Evolutionary conservation across 1,140 invertebrate genomes (phyloP).

Genomic region (Lordiphosa mommai): DNA sequence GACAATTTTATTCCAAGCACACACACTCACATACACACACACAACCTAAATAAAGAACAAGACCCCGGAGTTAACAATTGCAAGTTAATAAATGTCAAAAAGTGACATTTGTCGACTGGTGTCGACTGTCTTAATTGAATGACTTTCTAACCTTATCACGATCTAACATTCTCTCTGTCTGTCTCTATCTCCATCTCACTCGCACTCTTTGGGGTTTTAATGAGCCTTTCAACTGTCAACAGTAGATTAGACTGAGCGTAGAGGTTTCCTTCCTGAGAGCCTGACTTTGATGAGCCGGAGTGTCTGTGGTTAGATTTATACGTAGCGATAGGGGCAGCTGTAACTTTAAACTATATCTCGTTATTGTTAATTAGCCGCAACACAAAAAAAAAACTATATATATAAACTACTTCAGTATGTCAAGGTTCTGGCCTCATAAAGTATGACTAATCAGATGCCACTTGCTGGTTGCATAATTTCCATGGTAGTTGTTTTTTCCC

Average conservation of each 20-base stretch:
- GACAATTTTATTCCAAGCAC: slow-evolving; percentile 4
- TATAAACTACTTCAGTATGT: slow-evolving; percentile 12
- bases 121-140: slow-evolving; percentile 56
- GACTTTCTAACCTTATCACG: slow-evolving; percentile 42
- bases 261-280: neutral
- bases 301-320: slow-evolving; percentile 3
- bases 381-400: neutral
- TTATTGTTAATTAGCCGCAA: slow-evolving; percentile 14
- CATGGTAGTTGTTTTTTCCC: slow-evolving; percentile 36
- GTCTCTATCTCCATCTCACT: neutral
- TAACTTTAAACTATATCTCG: slow-evolving; percentile 9
- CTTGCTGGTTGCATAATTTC: slow-evolving; percentile 40
- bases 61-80: slow-evolving; percentile 45
- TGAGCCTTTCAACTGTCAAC: slow-evolving; percentile 50
- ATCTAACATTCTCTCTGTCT: slow-evolving; percentile 22
- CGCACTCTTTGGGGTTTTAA: slow-evolving; percentile 24
- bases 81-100: slow-evolving; percentile 67
- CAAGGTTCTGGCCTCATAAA: slow-evolving; percentile 31
- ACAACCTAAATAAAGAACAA: neutral
- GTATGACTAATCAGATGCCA: slow-evolving; percentile 4
- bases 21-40: neutral
- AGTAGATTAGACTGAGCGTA: slow-evolving; percentile 24
- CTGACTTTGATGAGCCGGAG: slow-evolving; percentile 1
- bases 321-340: slow-evolving; percentile 9
- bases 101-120: slow-evolving; percentile 38